Base-by-base conservation (phyloP, 2,797 vertebrate genomes). In the Cyprinella venusta region DNA sequence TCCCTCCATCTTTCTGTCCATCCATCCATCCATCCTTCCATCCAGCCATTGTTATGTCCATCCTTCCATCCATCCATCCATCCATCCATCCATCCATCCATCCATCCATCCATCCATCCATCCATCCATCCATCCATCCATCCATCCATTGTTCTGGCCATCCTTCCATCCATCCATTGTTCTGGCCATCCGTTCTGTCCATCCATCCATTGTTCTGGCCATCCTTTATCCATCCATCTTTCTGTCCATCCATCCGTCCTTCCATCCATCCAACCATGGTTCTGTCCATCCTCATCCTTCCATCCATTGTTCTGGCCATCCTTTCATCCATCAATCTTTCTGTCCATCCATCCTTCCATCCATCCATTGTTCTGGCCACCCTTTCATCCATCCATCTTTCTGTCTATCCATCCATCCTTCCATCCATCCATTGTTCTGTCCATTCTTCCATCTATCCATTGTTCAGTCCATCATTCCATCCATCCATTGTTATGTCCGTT, bases 121-220 rank as follows among this genome's bases (percentile, higher is more conserved):
- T 52, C 2, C 4, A 2, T 8, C 18, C 1, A 7, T 19, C 19
- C 3, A 1, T 21, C 52, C 26, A 6, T 50, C 15, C 15, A 0
- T 48, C 15, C 15, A 6, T 48, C 48, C 0, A 0, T 50, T 5
- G 0, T 5, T 5, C 5, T 16, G 1, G 6, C 16, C 1, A 0
- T 8, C 6, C 1, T 0, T 19, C 6, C 1, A 2, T 59, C 8
- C 21, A n/a, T n/a, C 8, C 8, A 52, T 54, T 8, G 0, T 0
- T 56, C 3, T 18, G 2, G 16, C 16, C 16, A 2, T 45, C 9
- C 8, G 0, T 33, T 52, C 16, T 16, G 5, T 52, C 8, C 1
- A 4, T 56, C 8, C 9, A 2, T 59, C 4, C 8, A 12, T 56
- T 6, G 6, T 6, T 2, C 0, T 7, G 6, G n/a, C 8, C 9